Evolutionary conservation across 2,888 invertebrate species (phyloP).

Genomic region (Ganaspis brasiliensis): DNA sequence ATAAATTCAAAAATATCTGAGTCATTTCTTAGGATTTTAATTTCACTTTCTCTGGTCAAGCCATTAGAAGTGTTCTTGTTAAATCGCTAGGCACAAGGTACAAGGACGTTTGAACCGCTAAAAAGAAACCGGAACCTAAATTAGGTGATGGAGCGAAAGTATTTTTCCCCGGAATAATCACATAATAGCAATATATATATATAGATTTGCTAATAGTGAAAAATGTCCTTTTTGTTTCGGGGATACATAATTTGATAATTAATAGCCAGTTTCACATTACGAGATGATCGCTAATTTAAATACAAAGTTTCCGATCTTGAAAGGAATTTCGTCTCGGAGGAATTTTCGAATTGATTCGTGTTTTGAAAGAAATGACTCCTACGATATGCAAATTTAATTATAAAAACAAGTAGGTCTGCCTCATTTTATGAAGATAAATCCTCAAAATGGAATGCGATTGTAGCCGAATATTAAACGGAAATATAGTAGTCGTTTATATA

Average conservation of each 20-base stretch:
- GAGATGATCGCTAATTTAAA: background rate
- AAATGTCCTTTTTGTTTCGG: slow-evolving; percentile 4
- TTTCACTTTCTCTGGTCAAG: slow-evolving; percentile 8
- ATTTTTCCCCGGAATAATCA: background rate
- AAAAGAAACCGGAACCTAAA: background rate
- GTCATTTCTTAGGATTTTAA: slow-evolving; percentile 1
- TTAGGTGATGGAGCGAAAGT: background rate
- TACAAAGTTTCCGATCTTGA: background rate
- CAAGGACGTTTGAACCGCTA: background rate
- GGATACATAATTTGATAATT: background rate
- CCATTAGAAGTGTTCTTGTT: background rate
- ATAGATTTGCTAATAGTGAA: background rate
- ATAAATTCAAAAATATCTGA: slow-evolving; percentile 2
- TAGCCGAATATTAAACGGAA: background rate
- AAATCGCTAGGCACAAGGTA: background rate
- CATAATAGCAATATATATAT: background rate
- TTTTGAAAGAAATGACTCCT: background rate
- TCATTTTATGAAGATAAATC: slow-evolving; percentile 27
- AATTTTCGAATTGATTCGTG: background rate
- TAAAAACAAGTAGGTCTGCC: slow-evolving; percentile 1
- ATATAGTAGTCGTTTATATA: slow-evolving; percentile 19
- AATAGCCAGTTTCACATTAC: background rate
- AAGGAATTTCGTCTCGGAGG: slow-evolving; percentile 3
- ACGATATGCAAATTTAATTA: slow-evolving; percentile 36
- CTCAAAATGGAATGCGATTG: background rate